Conservation (phyloP, 1,140 invertebrate genomes). For the Euwallacea fornicatus region DNA sequence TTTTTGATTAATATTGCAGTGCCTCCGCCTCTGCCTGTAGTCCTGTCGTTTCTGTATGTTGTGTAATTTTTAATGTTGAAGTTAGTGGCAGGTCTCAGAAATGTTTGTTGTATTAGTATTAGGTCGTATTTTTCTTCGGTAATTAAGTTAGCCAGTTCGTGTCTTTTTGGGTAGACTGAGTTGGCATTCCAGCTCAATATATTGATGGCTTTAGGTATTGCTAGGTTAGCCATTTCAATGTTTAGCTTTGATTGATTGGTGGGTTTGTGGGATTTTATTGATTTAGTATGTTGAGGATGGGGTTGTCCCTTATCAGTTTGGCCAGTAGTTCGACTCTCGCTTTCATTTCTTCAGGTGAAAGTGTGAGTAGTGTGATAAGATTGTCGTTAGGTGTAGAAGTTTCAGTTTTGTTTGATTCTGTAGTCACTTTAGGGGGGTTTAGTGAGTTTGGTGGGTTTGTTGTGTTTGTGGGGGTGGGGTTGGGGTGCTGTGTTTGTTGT, state of each 20-base stretch:
- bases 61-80: neutral
- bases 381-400: too few species aligned
- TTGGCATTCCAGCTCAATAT: conserved; percentile 1
- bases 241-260: too few species aligned
- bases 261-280: too few species aligned
- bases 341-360: too few species aligned
- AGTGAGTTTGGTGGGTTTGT: too few species aligned
- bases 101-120: neutral
- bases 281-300: neutral
- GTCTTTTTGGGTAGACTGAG: neutral
- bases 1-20: neutral
- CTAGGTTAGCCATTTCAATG: neutral
- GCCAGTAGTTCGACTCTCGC: too few species aligned
- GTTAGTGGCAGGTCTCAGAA: neutral
- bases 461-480: too few species aligned
- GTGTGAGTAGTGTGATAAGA: too few species aligned
- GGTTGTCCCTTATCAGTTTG: neutral
- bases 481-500: too few species aligned
- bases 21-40: neutral
- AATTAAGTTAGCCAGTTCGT: neutral
- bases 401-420: too few species aligned
- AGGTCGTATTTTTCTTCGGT: neutral
- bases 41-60: conserved; percentile 1
- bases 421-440: too few species aligned
- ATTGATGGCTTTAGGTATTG: neutral